Evolutionary conservation across 2,888 invertebrate species (phyloP).

Genomic region (Brenthis daphne): DNA sequence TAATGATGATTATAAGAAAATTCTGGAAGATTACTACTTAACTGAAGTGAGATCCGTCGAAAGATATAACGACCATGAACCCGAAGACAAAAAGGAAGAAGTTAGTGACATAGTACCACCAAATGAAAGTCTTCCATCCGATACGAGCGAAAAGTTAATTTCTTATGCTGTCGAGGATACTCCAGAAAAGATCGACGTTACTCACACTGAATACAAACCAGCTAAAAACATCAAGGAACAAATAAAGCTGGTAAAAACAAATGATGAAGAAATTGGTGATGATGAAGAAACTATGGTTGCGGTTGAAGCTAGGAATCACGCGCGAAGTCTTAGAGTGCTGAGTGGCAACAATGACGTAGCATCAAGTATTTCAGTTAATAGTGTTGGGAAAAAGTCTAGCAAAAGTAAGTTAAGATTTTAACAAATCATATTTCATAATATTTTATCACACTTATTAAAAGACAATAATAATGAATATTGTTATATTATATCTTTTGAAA

Average conservation of each 20-base stretch:
- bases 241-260: constrained; percentile 79
- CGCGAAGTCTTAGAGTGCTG: constrained; percentile 66
- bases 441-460: background rate
- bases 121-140: constrained; percentile 66
- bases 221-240: constrained; percentile 79
- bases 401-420: constrained; percentile 51
- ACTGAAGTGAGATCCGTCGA: constrained; percentile 84
- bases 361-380: constrained; percentile 83
- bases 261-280: constrained; percentile 73
- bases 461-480: too few species aligned
- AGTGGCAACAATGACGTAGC: constrained; percentile 77
- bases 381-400: constrained; percentile 78
- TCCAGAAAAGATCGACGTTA: constrained; percentile 68
- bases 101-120: constrained; percentile 59
- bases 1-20: constrained; percentile 82
- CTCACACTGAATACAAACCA: constrained; percentile 64
- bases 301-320: constrained; percentile 80
- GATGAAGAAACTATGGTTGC: constrained; percentile 84
- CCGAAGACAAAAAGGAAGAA: constrained; percentile 55
- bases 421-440: background rate
- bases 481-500: too few species aligned
- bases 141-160: constrained; percentile 79
- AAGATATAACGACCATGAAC: constrained; percentile 54
- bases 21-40: constrained; percentile 81
- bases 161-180: constrained; percentile 76